Base-by-base conservation (phyloP, 2,888 invertebrate species). In the Octodonta nipae region DNA sequence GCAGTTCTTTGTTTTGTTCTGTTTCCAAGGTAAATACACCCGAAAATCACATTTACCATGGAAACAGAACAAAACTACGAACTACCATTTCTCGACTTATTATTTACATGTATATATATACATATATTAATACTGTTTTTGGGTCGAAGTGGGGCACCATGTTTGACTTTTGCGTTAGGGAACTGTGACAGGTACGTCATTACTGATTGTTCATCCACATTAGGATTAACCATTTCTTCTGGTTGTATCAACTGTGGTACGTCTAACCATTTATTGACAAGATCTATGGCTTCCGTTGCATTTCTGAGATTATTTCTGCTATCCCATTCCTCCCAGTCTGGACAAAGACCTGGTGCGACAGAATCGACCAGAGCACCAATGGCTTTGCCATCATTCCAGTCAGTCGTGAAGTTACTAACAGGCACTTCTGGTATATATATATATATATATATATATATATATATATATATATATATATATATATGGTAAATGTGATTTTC, bases 121-220 rank as follows among this genome's bases (percentile, higher is more conserved):
- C 60, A 79, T 79, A 77, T 78, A 58, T 77, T 78, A 14, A 80
- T 78, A 64, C 84, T 83, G 30, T 81, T 78, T 50, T 75, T 71
- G 24, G 82, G 79, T 41, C 84, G 66, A 33, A 87, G 56, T 4
- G 87, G 88, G 12, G 87, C 87, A 30, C 80, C 82, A 14, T 70
- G 61, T 58, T 85, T 84, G 43, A 86, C 63, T 64, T 86, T 85
- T 17, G 87, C 82, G 56, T 78, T 83, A 36, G 88, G 89, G 66
- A 85, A 91, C 60, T 91, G 88, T 25, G 87, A 83, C 47, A 91
- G 66, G 59, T 89, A 91, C 3, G 89, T 89, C 88, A 91, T 91
- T 81, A 91, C 86, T n/a, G n/a, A n/a, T n/a, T n/a, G n/a, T n/a
- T n/a, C n/a, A n/a, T n/a, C n/a, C n/a, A n/a, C n/a, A n/a, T n/a